Evolutionary conservation across 2,797 vertebrate species (phyloP), one percentile per base, ranked within the genome.

Genomic region (Vultur gryphus): DNA sequence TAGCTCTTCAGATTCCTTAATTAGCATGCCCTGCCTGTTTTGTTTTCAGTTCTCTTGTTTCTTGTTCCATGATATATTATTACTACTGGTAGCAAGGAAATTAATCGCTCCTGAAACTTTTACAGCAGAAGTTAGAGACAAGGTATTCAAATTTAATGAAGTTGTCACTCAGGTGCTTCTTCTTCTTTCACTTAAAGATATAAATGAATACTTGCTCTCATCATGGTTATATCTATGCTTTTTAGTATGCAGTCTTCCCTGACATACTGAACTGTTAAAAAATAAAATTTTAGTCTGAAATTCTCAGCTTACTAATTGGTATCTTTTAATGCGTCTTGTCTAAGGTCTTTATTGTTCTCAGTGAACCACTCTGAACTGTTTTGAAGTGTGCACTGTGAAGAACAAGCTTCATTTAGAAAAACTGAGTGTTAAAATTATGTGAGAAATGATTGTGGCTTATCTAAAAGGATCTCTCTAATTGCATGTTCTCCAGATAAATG

Each of bases 91-190:
- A 90, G 43, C 57, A 66, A 85, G 89, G 62, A 95, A 97, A 95
- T 93, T 91, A 94, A 94, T 93, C 93, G 87, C 37, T 94, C 65
- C 85, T 93, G 59, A 96, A 65, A 69, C 57, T 89, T 96, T 48
- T 84, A 82, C 24, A 20, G 46, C 39, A 93, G 43, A 96, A 87
- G 51, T 73, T 77, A 72, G 75, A 96, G 77, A 85, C 33, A 84
- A 76, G 59, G 62, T 46, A 94, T 96, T 92, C 67, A 95, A 93
- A 91, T 94, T 67, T 96, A 97, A 96, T 95, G 85, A 96, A 93
- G 69, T 55, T 58, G 35, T 90, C 96, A 92, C 69, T 94, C 89
- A 90, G 48, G 29, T 86, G n/a, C 11, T 88, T 11, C 65, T 82
- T 93, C 21, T 91, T 91, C 49, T 89, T 91, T 91, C 46, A 69